phyloP scores from a whole-genome alignment of 2,113 vertebrate genomes.

The Excalfactoria chinensis region DNA sequence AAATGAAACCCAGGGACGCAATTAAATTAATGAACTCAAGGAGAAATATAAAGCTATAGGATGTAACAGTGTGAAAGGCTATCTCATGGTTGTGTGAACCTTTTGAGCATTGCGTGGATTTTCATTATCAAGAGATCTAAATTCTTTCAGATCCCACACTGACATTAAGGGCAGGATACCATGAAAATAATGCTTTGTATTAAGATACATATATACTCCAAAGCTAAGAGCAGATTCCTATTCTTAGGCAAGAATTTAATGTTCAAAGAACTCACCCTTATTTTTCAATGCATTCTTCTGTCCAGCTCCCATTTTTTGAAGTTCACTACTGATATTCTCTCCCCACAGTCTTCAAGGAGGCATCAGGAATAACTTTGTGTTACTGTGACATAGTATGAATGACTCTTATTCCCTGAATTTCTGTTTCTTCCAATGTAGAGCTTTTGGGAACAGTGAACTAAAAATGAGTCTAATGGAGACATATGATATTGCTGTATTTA shows the following conservation, averaged over 20 bases:
- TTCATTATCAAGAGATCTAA: slow-evolving; percentile 34
- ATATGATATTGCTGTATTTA: not conserved
- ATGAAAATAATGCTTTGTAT: slow-evolving; percentile 15
- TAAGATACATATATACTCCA: not conserved
- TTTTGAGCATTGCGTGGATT: slow-evolving; percentile 27
- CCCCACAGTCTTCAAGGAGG: not conserved
- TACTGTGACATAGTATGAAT: not conserved
- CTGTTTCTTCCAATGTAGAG: not conserved
- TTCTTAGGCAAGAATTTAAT: not conserved
- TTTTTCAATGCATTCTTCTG: not conserved
- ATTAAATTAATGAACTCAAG: slow-evolving; percentile 61
- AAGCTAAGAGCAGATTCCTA: not conserved
- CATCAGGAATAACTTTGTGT: not conserved
- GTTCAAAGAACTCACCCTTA: not conserved
- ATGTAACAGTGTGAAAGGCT: slow-evolving; percentile 19
- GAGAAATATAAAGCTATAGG: slow-evolving; percentile 40
- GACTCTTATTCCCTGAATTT: not conserved
- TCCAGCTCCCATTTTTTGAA: not conserved
- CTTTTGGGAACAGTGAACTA: not conserved
- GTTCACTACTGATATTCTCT: not conserved
- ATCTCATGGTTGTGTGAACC: slow-evolving; percentile 14
- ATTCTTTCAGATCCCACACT: slow-evolving; percentile 4
- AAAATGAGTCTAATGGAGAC: not conserved
- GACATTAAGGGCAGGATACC: slow-evolving; percentile 26
- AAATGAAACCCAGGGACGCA: slow-evolving; percentile 35